phyloP scores from a whole-genome alignment of 2,113 vertebrate species.

The Murina feae region DNA sequence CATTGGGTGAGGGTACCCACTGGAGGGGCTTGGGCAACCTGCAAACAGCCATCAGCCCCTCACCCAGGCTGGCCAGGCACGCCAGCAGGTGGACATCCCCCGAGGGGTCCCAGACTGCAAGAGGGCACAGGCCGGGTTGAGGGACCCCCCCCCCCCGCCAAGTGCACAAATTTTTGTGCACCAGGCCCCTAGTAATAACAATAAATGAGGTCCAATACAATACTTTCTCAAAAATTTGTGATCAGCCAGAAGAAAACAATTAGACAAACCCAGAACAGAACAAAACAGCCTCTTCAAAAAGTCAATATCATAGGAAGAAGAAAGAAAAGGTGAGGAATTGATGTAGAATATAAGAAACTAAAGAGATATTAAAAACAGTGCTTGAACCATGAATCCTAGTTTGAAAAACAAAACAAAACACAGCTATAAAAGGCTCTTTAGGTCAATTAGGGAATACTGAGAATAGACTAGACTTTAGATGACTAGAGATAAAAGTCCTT shows the following conservation, averaged over 20 bases:
- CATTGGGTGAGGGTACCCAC: too few species aligned
- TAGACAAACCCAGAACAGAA: background rate
- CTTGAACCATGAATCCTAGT: background rate
- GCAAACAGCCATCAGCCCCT: too few species aligned
- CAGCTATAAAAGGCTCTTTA: background rate
- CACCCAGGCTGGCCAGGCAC: too few species aligned
- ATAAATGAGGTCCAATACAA: background rate
- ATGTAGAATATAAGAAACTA: background rate
- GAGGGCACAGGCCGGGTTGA: too few species aligned
- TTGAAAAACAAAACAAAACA: background rate
- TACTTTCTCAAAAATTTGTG: background rate
- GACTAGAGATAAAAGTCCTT: background rate
- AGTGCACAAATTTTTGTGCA: too few species aligned
- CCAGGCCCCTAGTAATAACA: too few species aligned
- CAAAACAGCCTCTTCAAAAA: background rate
- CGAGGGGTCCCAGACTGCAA: too few species aligned
- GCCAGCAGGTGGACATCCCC: too few species aligned
- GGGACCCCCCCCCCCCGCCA: too few species aligned
- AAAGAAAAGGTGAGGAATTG: background rate
- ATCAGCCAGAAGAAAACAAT: background rate
- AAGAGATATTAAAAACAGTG: background rate
- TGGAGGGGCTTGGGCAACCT: too few species aligned
- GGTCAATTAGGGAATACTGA: background rate
- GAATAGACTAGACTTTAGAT: background rate
- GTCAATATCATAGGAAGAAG: background rate